Percentiles rank a stretch among this genome's conserved stretches.
Evolutionary conservation across 2,113 vertebrate species (phyloP).

Genomic region (Mastomys coucha): DNA sequence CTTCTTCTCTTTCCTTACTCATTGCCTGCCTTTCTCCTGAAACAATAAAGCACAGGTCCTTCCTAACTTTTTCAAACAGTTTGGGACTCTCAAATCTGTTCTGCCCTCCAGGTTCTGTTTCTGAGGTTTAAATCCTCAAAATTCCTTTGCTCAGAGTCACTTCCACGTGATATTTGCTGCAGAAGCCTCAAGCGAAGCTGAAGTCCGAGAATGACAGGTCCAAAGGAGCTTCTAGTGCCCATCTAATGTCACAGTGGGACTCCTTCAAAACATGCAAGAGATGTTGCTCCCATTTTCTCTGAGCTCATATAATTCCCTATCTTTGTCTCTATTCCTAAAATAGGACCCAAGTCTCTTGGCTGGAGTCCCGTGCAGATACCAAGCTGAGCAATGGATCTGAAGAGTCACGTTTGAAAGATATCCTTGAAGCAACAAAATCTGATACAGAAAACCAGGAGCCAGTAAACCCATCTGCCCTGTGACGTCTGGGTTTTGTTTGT

Average conservation of each 20-base stretch:
- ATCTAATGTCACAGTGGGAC: neutral
- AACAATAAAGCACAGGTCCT: neutral
- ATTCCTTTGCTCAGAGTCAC: neutral
- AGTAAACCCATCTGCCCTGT: neutral
- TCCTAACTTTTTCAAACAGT: neutral
- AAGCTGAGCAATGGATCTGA: neutral
- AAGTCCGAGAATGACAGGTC: neutral
- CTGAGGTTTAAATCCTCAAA: neutral
- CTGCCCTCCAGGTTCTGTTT: neutral
- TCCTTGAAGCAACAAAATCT: neutral
- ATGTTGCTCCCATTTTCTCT: neutral
- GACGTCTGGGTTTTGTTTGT: neutral
- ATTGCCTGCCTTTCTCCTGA: conserved; percentile 2
- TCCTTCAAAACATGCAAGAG: neutral
- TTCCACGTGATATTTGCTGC: neutral
- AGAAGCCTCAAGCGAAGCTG: neutral
- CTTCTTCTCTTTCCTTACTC: neutral
- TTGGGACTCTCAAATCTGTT: neutral
- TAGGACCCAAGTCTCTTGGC: neutral
- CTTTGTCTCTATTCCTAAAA: neutral
- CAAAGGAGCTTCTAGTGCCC: neutral
- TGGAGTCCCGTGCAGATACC: neutral
- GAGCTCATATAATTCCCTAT: neutral
- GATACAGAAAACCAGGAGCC: too few relatives aligned
- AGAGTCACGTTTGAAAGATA: neutral